These are phyloP conservation scores for Caiman crocodilus DNA, from an alignment of 2,797 vertebrate species.

Conservation along the genomic window DNA sequence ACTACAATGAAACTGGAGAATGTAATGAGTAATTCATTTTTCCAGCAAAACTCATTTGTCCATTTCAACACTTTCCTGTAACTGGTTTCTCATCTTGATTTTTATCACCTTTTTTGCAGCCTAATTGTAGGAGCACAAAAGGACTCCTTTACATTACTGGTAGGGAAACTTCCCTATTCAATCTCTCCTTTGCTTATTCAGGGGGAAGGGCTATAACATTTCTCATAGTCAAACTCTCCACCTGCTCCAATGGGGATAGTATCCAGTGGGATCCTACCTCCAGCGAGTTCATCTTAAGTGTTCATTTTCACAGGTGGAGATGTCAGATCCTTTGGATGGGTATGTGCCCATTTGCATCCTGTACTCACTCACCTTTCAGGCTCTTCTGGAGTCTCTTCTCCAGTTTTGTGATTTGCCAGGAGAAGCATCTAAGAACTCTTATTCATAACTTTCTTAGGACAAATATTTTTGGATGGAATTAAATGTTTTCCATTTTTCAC, in stretches of 20 bases:
- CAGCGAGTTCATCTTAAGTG: not conserved
- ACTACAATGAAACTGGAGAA: not conserved
- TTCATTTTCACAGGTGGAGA: not conserved
- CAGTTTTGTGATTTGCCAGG: not conserved
- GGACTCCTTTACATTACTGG: rapidly evolving
- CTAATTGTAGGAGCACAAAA: not conserved
- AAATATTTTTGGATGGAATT: not conserved
- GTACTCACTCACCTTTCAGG: not conserved
- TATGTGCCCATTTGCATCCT: not conserved
- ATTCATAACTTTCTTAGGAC: not conserved
- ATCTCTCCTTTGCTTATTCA: not conserved
- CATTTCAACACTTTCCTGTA: not conserved
- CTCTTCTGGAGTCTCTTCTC: not conserved
- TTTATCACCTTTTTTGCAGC: not conserved
- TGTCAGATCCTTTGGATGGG: not conserved
- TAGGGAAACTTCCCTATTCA: not conserved
- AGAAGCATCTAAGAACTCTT: not conserved
- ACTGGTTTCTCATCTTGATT: not conserved
- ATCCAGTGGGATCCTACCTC: not conserved
- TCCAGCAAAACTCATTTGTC: not conserved
- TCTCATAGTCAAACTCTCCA: not conserved
- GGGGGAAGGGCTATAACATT: not conserved
- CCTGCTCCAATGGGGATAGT: not conserved
- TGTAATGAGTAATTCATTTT: not conserved
- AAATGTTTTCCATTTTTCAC: not conserved